Base-by-base conservation (phyloP, 2,113 vertebrate species). In the Malurus elegans region DNA sequence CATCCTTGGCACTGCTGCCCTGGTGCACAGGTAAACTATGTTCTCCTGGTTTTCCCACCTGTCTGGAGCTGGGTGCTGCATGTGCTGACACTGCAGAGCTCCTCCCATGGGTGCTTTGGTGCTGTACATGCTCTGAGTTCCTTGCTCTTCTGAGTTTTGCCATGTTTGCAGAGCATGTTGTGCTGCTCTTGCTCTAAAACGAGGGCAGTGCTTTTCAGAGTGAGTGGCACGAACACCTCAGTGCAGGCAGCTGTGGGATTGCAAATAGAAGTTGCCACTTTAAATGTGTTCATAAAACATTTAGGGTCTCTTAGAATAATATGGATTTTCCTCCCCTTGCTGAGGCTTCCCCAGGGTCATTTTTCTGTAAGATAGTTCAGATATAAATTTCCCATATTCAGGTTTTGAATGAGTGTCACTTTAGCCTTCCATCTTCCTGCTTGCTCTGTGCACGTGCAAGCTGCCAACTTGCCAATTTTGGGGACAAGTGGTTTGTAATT, bases 1-100 rank as follows among this genome's bases (percentile, higher is more conserved):
- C 23, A 1, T 26, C 16, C 53, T 48, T 7, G 4, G 32, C 3
- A 0, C 34, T 44, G 0, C 38, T 87, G 69, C 73, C 50, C 50
- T 3, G 12, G 8, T 17, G 32, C 31, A 1, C 2, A 3, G n/a
- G 8, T 15, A 5, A 45, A 2, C 14, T 3, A 4, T 17, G 29
- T 50, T 25, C 50, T 38, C 23, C 38, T 38, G 60, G 15, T 17
- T 79, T 21, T 42, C 20, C 42, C 32, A 8, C 12, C 53, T 56
- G 53, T 0, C 0, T 15, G 15, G 47, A 36, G 42, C 47, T 0
- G 3, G 19, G 47, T 18, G 9, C 44, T 3, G 3, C 13, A 4
- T 0, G 1, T 3, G 12, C 4, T 1, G 4, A 44, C 0, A 0
- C 51, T 32, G 45, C 19, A 34, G 53, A 26, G 51, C 64, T 78